phyloP scores from a whole-genome alignment of 2,113 vertebrate species.

The Patagioenas fasciata region DNA sequence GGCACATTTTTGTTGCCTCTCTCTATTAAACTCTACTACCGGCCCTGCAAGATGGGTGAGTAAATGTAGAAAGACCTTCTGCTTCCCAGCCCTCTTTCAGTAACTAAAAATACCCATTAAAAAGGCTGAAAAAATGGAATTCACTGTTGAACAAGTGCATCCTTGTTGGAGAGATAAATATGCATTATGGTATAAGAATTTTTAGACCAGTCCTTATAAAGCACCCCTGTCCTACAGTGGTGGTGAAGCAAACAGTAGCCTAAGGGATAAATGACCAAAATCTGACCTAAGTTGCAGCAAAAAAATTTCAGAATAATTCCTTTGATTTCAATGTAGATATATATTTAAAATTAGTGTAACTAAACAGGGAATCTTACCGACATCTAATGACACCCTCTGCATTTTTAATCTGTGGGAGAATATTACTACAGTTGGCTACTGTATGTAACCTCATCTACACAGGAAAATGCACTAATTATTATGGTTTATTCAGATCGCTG shows the following conservation, averaged over 20 bases:
- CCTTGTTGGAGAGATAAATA: not conserved
- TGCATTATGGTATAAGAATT: not conserved
- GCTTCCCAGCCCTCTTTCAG: not conserved
- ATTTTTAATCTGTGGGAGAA: constrained; percentile 30
- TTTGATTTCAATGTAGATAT: not conserved
- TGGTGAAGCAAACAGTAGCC: not conserved
- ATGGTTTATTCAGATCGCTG: constrained; percentile 20
- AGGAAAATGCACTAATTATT: constrained; percentile 49
- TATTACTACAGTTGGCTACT: constrained; percentile 5
- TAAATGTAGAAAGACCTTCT: not conserved
- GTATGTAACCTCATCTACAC: constrained; percentile 18
- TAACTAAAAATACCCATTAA: not conserved
- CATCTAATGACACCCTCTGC: constrained; percentile 18
- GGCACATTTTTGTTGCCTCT: not conserved
- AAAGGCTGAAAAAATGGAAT: not conserved
- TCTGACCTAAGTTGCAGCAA: not conserved
- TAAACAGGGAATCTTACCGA: not conserved
- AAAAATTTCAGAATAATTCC: not conserved
- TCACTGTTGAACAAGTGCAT: not conserved
- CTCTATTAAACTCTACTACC: not conserved
- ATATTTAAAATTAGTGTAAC: not conserved
- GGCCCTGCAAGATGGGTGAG: not conserved
- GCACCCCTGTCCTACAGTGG: not conserved
- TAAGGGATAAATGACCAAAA: not conserved
- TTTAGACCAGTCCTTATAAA: not conserved